Evolutionary conservation across 2,797 vertebrate species (phyloP).

Genomic region (Propithecus deckenii): DNA sequence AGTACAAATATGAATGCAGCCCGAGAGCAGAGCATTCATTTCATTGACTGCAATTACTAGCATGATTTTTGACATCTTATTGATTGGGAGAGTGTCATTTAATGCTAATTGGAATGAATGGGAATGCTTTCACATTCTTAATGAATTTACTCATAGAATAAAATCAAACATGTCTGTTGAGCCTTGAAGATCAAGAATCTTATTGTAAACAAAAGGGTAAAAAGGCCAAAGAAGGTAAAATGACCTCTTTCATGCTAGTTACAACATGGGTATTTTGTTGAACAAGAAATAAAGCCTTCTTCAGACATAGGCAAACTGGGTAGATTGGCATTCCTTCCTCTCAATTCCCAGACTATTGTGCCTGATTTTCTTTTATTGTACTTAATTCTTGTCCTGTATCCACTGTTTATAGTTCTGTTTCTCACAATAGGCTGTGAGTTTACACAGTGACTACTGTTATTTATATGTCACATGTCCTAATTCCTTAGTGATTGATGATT

Average conservation of each 20-base stretch:
- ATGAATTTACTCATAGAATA: slow-evolving; percentile 44
- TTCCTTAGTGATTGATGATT: background rate
- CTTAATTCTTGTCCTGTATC: background rate
- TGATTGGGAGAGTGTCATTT: slow-evolving; percentile 51
- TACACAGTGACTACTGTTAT: background rate
- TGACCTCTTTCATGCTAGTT: background rate
- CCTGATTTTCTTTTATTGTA: background rate
- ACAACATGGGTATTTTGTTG: background rate
- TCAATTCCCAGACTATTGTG: background rate
- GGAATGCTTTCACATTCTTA: slow-evolving; percentile 49
- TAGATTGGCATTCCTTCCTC: background rate
- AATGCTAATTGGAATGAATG: slow-evolving; percentile 58
- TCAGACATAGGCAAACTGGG: background rate
- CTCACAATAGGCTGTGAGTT: background rate
- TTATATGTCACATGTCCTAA: background rate
- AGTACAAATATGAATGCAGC: slow-evolving; percentile 27
- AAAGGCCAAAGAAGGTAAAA: background rate
- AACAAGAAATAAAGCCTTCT: slow-evolving; percentile 21
- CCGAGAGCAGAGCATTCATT: slow-evolving; percentile 42
- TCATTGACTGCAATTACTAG: slow-evolving; percentile 60
- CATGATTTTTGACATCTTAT: slow-evolving; percentile 65
- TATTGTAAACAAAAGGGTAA: slow-evolving; percentile 11
- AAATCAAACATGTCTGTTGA: slow-evolving; percentile 45
- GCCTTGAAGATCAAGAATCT: background rate
- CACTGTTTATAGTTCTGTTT: background rate